A percentile compares a stretch with the other conserved stretches of the same genome.
Conservation (phyloP, 2,797 vertebrate genomes). For the Ctenopoma multispine region DNA sequence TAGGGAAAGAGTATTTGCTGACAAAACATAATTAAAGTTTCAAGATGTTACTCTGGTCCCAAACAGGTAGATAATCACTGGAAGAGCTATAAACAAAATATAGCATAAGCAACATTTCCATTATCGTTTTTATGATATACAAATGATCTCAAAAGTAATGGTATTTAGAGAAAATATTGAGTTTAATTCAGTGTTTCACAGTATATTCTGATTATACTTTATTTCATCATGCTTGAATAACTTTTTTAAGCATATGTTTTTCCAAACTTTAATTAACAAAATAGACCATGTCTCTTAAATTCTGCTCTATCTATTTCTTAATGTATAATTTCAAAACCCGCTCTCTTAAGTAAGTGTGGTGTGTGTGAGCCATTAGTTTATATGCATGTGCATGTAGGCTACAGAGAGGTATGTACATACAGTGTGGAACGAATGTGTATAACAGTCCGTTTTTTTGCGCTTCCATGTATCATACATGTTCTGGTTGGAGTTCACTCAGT, state of each 20-base stretch:
- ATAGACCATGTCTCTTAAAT: slow-evolving; percentile 10
- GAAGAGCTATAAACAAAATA: background rate
- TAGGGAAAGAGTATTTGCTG: slow-evolving; percentile 32
- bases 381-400: slow-evolving; percentile 9
- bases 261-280: slow-evolving; percentile 5
- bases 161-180: background rate
- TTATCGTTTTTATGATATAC: background rate
- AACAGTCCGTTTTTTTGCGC: slow-evolving; percentile 8
- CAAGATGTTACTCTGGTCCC: slow-evolving; percentile 1
- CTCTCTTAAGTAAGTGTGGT: background rate
- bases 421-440: background rate
- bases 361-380: slow-evolving; percentile 19
- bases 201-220: slow-evolving; percentile 11
- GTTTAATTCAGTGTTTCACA: background rate
- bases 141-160: background rate
- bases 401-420: background rate
- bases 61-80: slow-evolving; percentile 1
- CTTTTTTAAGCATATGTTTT: background rate
- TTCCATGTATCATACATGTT: slow-evolving; percentile 21
- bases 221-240: slow-evolving; percentile 7
- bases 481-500: slow-evolving; percentile 54
- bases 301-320: slow-evolving; percentile 17
- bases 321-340: background rate
- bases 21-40: slow-evolving; percentile 33
- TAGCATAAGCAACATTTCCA: background rate